phyloP scores from a whole-genome alignment of 2,113 vertebrate genomes.

The Hippocampus abdominalis region DNA sequence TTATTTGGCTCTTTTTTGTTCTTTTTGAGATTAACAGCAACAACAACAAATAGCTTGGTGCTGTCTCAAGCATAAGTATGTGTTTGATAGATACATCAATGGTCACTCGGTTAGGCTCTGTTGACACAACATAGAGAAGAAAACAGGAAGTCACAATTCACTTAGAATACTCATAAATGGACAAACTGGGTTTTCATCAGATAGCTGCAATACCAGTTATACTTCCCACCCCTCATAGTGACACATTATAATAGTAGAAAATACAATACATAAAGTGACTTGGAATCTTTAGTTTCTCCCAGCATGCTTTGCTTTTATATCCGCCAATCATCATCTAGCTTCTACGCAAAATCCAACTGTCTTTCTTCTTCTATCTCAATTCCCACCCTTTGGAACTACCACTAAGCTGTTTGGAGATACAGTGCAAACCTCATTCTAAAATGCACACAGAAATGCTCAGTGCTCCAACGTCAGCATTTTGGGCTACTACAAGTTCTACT shows the following conservation, averaged over 20 bases:
- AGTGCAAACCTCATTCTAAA: constrained; percentile 52
- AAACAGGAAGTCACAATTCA: neutral
- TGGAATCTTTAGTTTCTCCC: neutral
- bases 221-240: too few species aligned
- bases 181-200: neutral
- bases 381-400: constrained; percentile 12
- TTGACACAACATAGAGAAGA: neutral
- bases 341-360: neutral
- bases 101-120: neutral
- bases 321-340: neutral
- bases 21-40: too few species aligned
- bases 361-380: neutral
- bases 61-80: too few species aligned
- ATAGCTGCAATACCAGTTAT: neutral
- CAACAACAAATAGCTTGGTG: too few species aligned
- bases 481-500: constrained; percentile 40
- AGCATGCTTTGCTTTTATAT: neutral
- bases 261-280: neutral
- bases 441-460: constrained; percentile 55
- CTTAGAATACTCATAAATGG: neutral
- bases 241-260: constrained; percentile 21
- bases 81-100: too few species aligned
- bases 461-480: constrained; percentile 67
- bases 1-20: too few species aligned
- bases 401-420: constrained; percentile 48